Percentiles rank a stretch among this genome's conserved stretches.
These are phyloP conservation scores for Hipposideros armiger DNA, from an alignment of 2,113 vertebrate species.

Conservation along the genomic window DNA sequence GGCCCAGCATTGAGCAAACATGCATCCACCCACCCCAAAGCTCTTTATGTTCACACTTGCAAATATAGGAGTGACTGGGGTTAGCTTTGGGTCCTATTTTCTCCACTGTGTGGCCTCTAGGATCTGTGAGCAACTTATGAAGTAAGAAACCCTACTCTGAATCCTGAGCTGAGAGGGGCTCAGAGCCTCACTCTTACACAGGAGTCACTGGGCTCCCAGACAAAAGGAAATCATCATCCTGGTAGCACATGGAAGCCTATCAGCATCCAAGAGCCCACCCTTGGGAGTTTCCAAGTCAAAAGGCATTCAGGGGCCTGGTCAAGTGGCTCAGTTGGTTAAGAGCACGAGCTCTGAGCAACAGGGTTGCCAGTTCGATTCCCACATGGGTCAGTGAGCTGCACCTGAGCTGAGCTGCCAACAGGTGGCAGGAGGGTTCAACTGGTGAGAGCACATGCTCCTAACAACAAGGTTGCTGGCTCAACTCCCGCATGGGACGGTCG, in stretches of 20 bases:
- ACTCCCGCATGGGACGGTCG: too few relatives aligned
- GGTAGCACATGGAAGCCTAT: too few relatives aligned
- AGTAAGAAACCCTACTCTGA: neutral
- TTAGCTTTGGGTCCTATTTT: neutral
- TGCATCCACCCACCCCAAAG: neutral
- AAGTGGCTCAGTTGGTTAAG: too few relatives aligned
- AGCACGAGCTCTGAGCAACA: too few relatives aligned
- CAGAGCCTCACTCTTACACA: neutral
- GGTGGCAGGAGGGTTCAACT: too few relatives aligned
- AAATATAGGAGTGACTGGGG: neutral
- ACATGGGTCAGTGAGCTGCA: too few relatives aligned
- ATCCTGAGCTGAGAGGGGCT: neutral
- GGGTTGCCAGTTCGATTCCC: too few relatives aligned
- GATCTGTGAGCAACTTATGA: neutral
- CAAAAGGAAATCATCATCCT: neutral
- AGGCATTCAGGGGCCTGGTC: neutral
- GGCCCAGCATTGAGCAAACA: neutral
- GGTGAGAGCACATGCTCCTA: too few relatives aligned
- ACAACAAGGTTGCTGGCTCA: too few relatives aligned
- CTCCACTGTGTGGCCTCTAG: neutral
- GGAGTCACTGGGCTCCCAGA: neutral
- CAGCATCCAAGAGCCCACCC: neutral
- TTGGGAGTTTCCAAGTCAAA: neutral
- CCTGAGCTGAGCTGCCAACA: too few relatives aligned
- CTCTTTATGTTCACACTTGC: neutral